Evolutionary conservation across 35 echinoderm and acorn worm genomes (phyloP).

Genomic region (Heliocidaris erythrogramma): DNA sequence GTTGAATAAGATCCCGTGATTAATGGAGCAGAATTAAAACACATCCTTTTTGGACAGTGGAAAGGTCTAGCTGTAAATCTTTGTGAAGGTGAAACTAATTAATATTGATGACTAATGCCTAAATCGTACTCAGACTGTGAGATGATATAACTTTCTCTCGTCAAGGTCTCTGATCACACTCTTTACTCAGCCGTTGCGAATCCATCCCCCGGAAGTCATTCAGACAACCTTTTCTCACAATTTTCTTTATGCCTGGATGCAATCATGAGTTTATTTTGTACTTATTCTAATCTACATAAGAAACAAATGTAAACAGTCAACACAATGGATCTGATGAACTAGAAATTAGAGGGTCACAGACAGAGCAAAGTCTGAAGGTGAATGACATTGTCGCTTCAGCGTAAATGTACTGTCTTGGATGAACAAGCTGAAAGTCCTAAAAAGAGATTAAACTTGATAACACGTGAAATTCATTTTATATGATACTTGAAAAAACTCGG

Average conservation of each 20-base stretch:
- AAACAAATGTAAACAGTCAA: neutral
- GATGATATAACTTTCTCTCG: too few relatives aligned
- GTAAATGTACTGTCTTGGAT: too few relatives aligned
- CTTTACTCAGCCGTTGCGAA: neutral
- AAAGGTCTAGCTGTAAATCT: neutral
- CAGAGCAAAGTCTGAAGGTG: neutral
- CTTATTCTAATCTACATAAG: neutral
- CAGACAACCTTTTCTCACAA: neutral
- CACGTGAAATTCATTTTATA: too few relatives aligned
- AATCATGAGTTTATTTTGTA: neutral
- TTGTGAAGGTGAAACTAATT: neutral
- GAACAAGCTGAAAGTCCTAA: too few relatives aligned
- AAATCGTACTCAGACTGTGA: too few relatives aligned
- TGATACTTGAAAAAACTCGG: too few relatives aligned
- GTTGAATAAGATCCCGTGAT: neutral
- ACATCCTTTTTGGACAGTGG: neutral
- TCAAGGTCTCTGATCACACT: too few relatives aligned
- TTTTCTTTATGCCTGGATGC: neutral
- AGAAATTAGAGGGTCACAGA: neutral
- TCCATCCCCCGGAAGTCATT: neutral
- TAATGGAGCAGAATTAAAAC: neutral
- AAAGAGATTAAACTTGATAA: too few relatives aligned
- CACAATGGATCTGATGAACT: neutral
- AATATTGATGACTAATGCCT: too few relatives aligned
- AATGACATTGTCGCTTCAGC: neutral